Conservation (phyloP, 2,797 vertebrate species). For the Choloepus didactylus region DNA sequence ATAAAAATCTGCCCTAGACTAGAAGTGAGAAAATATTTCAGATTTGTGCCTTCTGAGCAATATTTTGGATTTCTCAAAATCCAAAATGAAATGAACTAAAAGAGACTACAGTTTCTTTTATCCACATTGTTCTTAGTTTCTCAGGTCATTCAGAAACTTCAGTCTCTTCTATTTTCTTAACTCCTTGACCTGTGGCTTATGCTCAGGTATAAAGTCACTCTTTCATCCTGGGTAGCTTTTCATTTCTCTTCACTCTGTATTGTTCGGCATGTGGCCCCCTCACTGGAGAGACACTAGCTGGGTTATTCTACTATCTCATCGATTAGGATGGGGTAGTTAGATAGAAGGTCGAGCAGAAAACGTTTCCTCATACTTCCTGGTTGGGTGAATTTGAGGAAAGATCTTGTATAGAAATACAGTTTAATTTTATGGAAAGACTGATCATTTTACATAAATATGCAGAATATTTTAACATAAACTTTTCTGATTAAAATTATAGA, state of each 20-base stretch:
- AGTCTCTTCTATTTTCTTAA: constrained; percentile 63
- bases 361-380: constrained; percentile 44
- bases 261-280: neutral
- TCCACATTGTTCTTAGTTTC: constrained; percentile 33
- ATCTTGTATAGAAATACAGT: constrained; percentile 51
- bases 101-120: constrained; percentile 62
- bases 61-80: constrained; percentile 62
- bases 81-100: constrained; percentile 45
- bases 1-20: constrained; percentile 41
- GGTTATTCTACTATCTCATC: constrained; percentile 71
- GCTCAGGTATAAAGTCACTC: constrained; percentile 46
- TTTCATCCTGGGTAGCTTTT: constrained; percentile 60
- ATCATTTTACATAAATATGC: constrained; percentile 60
- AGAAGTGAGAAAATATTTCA: constrained; percentile 34
- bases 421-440: constrained; percentile 52
- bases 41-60: constrained; percentile 3
- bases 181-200: constrained; percentile 32
- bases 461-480: constrained; percentile 54
- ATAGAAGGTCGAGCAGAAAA: constrained; percentile 39
- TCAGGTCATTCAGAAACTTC: constrained; percentile 53
- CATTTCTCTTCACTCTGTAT: constrained; percentile 57
- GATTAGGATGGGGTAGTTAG: constrained; percentile 62
- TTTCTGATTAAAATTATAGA: constrained; percentile 76
- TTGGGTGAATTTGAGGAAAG: constrained; percentile 57
- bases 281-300: neutral